phyloP scores from a whole-genome alignment of 2,797 vertebrate genomes.

The Sebastes taczanowskii region DNA sequence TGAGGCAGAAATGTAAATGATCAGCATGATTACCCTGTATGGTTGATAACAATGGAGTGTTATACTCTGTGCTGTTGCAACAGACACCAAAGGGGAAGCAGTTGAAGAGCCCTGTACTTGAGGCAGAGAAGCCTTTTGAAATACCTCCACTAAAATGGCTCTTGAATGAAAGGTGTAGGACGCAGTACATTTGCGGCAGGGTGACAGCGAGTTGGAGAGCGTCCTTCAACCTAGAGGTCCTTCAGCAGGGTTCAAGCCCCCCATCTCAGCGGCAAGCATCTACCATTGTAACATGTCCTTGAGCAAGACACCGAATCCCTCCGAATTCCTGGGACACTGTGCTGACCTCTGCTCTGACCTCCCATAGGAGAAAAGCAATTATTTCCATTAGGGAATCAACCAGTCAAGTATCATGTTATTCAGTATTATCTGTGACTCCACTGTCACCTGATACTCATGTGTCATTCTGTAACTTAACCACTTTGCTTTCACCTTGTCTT shows the following conservation, averaged over 20 bases:
- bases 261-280: constrained; percentile 23
- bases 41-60: not conserved
- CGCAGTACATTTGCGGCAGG: not conserved
- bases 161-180: constrained; percentile 26
- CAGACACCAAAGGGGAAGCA: not conserved
- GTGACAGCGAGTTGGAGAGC: constrained; percentile 6
- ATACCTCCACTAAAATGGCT: constrained; percentile 1
- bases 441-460: not conserved
- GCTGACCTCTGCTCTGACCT: constrained; percentile 12
- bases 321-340: not conserved
- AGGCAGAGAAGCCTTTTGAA: constrained; percentile 23
- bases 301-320: constrained; percentile 10
- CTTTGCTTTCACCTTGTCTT: not conserved
- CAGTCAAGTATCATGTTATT: not conserved
- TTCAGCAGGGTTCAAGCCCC: constrained; percentile 25
- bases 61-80: not conserved
- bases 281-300: constrained; percentile 19
- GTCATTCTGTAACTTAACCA: not conserved
- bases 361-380: not conserved
- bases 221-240: constrained; percentile 20
- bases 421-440: not conserved
- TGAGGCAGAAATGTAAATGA: constrained; percentile 2
- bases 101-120: constrained; percentile 9
- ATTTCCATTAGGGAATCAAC: constrained; percentile 13
- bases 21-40: not conserved